Evolutionary conservation across 2,797 vertebrate genomes (phyloP), one percentile per base, ranked within the genome.

Genomic region (Micromesistius poutassou): DNA sequence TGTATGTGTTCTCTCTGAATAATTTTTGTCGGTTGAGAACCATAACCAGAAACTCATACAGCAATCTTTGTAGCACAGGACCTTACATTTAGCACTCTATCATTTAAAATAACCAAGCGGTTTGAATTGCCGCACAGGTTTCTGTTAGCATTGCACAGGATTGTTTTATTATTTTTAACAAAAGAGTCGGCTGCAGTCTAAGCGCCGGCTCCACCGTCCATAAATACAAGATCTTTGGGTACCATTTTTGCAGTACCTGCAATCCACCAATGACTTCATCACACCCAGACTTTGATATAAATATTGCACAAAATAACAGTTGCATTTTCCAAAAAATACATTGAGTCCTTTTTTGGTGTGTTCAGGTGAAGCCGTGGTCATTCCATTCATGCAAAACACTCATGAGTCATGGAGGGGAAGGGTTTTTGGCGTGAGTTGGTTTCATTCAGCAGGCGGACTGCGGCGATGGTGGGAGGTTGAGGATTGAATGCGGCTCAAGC

Each of bases 401-500:
- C 78, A 42, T 42, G 73, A 77, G 72, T 72, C 74, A 76, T 88
- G 82, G 81, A 86, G 68, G 46, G 66, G 83, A 68, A 62, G 55
- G 62, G 86, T 84, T 82, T 89, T 91, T 90, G 81, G 83, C 87
- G 76, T 1, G 42, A 1, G 55, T 74, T 76, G n/a, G 77, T 76
- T 87, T 85, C 74, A 35, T 84, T 89, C 82, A 81, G 33, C 78
- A 68, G 77, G 38, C 77, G 71, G 76, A 28, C 76, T 7, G 8
- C n/a, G 12, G 50, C 9, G 78, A 80, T 79, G 86, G 83, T 88
- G 84, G 82, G 88, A 87, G 89, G 76, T 82, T 88, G 31, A 38
- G 72, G 30, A 25, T 87, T 90, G 85, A 91, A 87, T 42, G 73
- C 76, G 76, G 81, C 82, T 90, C 87, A 90, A 77, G 83, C 89